Evolutionary conservation across 2,113 vertebrate species (phyloP).

Genomic region (Epinephelus cyanopodus): DNA sequence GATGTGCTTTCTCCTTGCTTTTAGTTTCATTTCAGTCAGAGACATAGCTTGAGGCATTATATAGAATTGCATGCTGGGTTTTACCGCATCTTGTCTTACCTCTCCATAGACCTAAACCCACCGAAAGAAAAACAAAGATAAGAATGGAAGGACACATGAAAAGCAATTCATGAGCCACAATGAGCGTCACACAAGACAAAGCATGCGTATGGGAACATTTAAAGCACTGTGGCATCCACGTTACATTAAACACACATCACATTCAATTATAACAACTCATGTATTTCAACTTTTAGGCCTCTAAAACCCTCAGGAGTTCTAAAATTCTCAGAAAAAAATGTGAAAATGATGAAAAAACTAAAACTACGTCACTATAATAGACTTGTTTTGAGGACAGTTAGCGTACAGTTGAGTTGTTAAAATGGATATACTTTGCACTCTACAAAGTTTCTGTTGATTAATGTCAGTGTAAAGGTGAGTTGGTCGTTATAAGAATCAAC

Average conservation of each 20-base stretch:
- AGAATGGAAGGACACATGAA: slow-evolving; percentile 92
- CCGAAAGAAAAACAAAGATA: slow-evolving; percentile 83
- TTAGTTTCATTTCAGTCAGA: slow-evolving; percentile 39
- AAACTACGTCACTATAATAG: background rate
- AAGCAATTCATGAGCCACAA: slow-evolving; percentile 87
- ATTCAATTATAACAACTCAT: background rate
- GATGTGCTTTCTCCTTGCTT: slow-evolving; percentile 31
- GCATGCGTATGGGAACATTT: slow-evolving; percentile 43
- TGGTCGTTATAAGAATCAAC: slow-evolving; percentile 14
- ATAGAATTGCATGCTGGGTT: slow-evolving; percentile 83
- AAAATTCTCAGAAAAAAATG: background rate
- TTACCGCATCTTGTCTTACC: slow-evolving; percentile 90
- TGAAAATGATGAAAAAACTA: slow-evolving; percentile 10
- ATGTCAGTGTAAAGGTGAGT: slow-evolving; percentile 11
- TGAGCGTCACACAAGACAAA: slow-evolving; percentile 22
- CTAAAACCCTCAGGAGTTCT: background rate
- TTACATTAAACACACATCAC: background rate
- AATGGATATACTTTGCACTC: slow-evolving; percentile 3
- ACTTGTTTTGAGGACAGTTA: slow-evolving; percentile 2
- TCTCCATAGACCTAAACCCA: slow-evolving; percentile 94
- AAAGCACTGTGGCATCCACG: slow-evolving; percentile 1
- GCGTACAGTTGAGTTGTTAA: slow-evolving; percentile 26
- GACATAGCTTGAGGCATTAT: slow-evolving; percentile 41
- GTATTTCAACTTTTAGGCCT: background rate
- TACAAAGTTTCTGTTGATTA: slow-evolving; percentile 29